Conservation (phyloP, 2,797 vertebrate species). For the Loris lydekkerianus region DNA sequence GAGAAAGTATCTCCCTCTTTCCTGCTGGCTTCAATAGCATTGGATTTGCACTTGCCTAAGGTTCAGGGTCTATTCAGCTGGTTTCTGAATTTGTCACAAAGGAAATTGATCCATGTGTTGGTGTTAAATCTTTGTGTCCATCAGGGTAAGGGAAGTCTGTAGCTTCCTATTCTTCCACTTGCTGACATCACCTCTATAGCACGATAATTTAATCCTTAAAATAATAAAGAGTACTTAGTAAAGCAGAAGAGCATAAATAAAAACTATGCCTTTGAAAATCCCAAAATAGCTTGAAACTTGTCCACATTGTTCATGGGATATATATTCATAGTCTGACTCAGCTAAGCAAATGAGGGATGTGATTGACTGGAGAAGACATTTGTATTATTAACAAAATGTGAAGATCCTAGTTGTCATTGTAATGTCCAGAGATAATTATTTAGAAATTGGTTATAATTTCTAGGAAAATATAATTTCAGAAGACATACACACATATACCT, state of each 20-base stretch:
- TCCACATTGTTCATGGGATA: background rate
- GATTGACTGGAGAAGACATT: background rate
- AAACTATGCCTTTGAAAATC: background rate
- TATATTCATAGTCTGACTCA: background rate
- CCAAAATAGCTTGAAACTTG: background rate
- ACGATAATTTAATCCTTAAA: background rate
- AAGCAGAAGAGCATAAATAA: background rate
- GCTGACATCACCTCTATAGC: background rate
- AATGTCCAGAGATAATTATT: background rate
- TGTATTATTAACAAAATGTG: background rate
- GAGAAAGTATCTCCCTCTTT: background rate
- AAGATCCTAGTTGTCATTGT: background rate
- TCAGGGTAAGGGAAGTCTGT: background rate
- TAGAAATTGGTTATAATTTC: background rate
- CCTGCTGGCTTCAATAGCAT: background rate
- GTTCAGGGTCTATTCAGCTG: background rate
- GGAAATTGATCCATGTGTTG: background rate
- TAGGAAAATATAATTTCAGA: background rate
- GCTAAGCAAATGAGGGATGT: background rate
- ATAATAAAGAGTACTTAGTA: background rate
- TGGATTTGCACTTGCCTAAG: background rate
- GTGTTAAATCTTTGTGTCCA: background rate
- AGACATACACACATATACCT: background rate
- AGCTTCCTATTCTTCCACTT: background rate
- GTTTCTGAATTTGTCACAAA: background rate